phyloP scores from a whole-genome alignment of 1,140 invertebrate genomes.

The Drosophila pachea region DNA sequence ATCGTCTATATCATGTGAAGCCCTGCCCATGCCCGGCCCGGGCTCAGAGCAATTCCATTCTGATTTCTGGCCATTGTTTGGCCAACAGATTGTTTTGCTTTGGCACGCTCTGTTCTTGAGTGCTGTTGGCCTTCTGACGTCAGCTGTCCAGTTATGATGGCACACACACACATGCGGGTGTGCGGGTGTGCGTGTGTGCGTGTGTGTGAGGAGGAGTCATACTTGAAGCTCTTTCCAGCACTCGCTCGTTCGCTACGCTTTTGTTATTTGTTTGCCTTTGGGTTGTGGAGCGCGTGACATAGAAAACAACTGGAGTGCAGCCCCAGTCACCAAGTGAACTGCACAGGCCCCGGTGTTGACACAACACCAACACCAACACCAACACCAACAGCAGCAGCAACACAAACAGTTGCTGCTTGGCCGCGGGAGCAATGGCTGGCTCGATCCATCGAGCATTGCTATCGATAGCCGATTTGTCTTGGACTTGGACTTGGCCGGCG shows the following conservation, averaged over 20 bases:
- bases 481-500: slow-evolving; percentile 14
- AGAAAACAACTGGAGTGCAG: slow-evolving; percentile 52
- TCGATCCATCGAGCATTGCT: slow-evolving; percentile 32
- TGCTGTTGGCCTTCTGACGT: slow-evolving; percentile 40
- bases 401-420: slow-evolving; percentile 2
- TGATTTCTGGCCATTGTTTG: neutral
- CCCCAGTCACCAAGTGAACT: slow-evolving; percentile 33
- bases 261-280: slow-evolving; percentile 42
- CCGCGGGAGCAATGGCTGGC: slow-evolving; percentile 32
- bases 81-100: neutral
- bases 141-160: slow-evolving; percentile 27
- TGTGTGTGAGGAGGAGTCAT: slow-evolving; percentile 13
- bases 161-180: neutral
- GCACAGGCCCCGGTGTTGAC: slow-evolving; percentile 30
- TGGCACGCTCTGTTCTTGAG: slow-evolving; percentile 15
- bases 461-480: slow-evolving; percentile 21
- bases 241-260: slow-evolving; percentile 12
- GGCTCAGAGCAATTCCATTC: neutral
- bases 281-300: slow-evolving; percentile 62
- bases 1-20: too few relatives aligned
- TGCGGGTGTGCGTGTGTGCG: slow-evolving; percentile 1
- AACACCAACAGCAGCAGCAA: slow-evolving; percentile 1
- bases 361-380: slow-evolving; percentile 24
- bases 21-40: neutral
- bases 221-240: slow-evolving; percentile 5